Evolutionary conservation across 53 echinoderm and acorn worm genomes (phyloP).

Genomic region (Actinopyga echinites): DNA sequence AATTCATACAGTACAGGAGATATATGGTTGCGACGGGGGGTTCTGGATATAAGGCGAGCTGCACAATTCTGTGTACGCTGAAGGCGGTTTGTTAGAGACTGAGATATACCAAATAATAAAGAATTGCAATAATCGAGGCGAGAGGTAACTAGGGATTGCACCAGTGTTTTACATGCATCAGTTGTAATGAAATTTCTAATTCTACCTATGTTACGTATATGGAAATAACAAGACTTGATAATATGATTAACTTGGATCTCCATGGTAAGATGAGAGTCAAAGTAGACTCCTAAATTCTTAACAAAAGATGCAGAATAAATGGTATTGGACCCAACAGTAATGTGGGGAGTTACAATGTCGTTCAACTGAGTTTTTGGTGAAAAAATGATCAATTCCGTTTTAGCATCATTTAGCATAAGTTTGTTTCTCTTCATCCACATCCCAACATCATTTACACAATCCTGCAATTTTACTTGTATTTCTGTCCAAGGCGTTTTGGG

Average conservation of each 20-base stretch:
- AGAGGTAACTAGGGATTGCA: no score
- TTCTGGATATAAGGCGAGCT: no score
- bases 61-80: no score
- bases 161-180: no score
- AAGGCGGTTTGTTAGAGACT: no score
- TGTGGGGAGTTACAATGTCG: neutral
- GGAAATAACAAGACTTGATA: no score
- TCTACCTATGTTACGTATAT: no score
- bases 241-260: neutral
- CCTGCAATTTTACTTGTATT: neutral
- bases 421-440: neutral
- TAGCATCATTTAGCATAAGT: neutral
- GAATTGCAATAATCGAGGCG: no score
- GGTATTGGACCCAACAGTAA: neutral
- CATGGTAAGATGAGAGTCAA: constrained; percentile 4
- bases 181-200: no score
- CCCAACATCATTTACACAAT: neutral
- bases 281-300: constrained; percentile 16
- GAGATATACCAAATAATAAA: no score
- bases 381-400: neutral
- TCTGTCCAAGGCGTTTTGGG: neutral
- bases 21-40: no score
- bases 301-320: neutral
- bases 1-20: no score
- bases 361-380: neutral